Percentiles rank a stretch among this genome's conserved stretches.
Evolutionary conservation across 1,140 invertebrate species (phyloP).

Genomic region (Dinothrombium tinctorium): DNA sequence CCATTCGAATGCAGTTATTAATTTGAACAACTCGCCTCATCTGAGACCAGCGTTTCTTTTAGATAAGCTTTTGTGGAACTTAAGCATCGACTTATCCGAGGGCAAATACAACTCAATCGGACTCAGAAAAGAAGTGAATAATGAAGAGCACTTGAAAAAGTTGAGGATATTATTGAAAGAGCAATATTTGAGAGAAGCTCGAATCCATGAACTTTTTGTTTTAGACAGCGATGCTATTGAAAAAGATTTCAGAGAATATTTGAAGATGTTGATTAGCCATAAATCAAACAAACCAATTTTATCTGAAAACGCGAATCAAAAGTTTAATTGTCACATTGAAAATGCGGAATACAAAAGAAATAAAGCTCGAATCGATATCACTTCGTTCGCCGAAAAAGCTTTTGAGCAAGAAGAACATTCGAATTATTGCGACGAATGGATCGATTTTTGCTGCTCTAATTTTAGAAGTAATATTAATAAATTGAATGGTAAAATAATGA

Average conservation of each 20-base stretch:
- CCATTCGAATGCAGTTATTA: slow-evolving; percentile 79
- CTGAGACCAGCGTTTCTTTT: slow-evolving; percentile 74
- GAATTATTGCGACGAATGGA: no score
- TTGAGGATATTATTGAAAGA: slow-evolving; percentile 18
- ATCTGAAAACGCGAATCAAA: no score
- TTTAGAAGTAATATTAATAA: no score
- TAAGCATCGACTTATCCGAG: slow-evolving; percentile 47
- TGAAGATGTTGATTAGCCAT: no score
- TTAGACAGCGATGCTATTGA: slow-evolving; percentile 43
- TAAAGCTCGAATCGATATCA: no score
- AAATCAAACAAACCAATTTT: no score
- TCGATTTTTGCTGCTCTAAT: no score
- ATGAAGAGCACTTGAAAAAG: slow-evolving; percentile 45
- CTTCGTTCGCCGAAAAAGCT: no score
- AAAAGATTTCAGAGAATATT: slow-evolving; percentile 46
- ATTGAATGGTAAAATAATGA: no score
- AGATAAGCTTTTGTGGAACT: slow-evolving; percentile 50
- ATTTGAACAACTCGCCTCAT: slow-evolving; percentile 70
- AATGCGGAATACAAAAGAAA: no score
- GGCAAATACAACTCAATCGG: slow-evolving; percentile 48
- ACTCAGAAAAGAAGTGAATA: slow-evolving; percentile 37
- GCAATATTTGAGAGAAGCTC: slow-evolving; percentile 42
- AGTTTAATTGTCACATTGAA: no score
- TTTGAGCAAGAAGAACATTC: no score
- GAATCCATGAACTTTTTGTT: slow-evolving; percentile 59